Evolutionary conservation across 2,113 vertebrate species (phyloP), one percentile per base, ranked within the genome.

Genomic region (Sula dactylatra): DNA sequence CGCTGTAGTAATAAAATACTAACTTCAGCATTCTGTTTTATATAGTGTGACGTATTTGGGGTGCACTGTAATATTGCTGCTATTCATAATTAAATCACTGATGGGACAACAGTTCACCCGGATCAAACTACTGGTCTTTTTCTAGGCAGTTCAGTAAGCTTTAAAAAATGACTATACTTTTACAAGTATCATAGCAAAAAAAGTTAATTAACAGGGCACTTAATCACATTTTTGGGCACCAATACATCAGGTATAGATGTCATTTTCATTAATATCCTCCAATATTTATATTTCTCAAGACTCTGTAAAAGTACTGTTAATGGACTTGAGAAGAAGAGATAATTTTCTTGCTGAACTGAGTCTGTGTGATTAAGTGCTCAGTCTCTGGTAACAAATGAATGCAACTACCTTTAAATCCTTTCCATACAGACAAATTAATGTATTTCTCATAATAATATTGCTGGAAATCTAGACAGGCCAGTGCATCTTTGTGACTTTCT

Each of bases 271-370:
- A 98, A 97, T 84, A 86, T 50, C 82, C 62, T 96, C 50, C 91
- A 81, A 83, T 97, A 96, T 98, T 97, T 97, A 77, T 95, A 96
- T 95, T 97, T 97, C 96, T 92, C 59, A 61, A 84, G 90, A 52
- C 72, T 76, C 86, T 66, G 77, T 86, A 70, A 61, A 92, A 94
- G 82, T 64, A 66, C 64, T 64, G 84, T 59, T 97, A 97, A 97
- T 93, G 89, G 94, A 91, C 77, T 84, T 69, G 67, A 91, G 82
- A 91, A 94, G 92, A 96, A 94, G 93, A 94, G 89, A 97, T 85
- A 10, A 94, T 98, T 98, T 96, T 91, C 97, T 82, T 40, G 62
- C 92, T 74, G 95, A 97, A 90, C 45, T 4, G 13, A 71, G 56
- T 70, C 52, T 84, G 34, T 59, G 66, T 96, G 97, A 98, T 97